Evolutionary conservation across 2,888 invertebrate genomes (phyloP), one percentile per base, ranked within the genome.

Genomic region (Sinotaia quadrata): DNA sequence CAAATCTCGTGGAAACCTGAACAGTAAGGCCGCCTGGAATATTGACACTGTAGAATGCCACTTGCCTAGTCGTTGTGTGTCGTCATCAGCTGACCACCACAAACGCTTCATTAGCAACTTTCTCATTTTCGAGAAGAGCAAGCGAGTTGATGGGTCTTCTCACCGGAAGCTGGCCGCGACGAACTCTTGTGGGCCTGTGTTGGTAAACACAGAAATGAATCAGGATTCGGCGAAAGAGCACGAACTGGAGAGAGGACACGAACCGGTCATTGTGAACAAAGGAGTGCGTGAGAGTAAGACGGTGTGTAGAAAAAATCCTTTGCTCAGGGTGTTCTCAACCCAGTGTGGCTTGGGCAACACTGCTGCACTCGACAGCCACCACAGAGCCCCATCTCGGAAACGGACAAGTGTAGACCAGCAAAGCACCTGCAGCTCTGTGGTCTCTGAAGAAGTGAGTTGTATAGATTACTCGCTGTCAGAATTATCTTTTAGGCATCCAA

Each of bases 261-360:
- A 47, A 18, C 47, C 47, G 2, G 18, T 47, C 47, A 47, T 47
- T 21, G n/a, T n/a, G n/a, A n/a, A n/a, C n/a, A n/a, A n/a, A n/a
- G n/a, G n/a, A n/a, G n/a, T n/a, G n/a, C n/a, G n/a, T n/a, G n/a
- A n/a, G n/a, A n/a, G n/a, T n/a, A 47, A 18, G 18, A 4, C 8
- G 47, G 4, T 24, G 5, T 7, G 8, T 27, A 44, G 31, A 56
- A 65, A 56, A 52, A 47, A 0, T n/a, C 41, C 65, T 0, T 24
- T 65, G 41, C 15, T 56, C 21, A 37, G 47, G 18, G 18, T 65
- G 44, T 37, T 65, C 27, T 56, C 65, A 33, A 54, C 37, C 31
- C 65, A 65, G 31, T 65, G 37, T 10, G n/a, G n/a, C n/a, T n/a
- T n/a, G n/a, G n/a, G n/a, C n/a, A n/a, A n/a, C n/a, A n/a, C n/a